These are phyloP conservation scores for Esox masquinongy DNA, from an alignment of 2,797 vertebrate genomes.

Conservation along the genomic window DNA sequence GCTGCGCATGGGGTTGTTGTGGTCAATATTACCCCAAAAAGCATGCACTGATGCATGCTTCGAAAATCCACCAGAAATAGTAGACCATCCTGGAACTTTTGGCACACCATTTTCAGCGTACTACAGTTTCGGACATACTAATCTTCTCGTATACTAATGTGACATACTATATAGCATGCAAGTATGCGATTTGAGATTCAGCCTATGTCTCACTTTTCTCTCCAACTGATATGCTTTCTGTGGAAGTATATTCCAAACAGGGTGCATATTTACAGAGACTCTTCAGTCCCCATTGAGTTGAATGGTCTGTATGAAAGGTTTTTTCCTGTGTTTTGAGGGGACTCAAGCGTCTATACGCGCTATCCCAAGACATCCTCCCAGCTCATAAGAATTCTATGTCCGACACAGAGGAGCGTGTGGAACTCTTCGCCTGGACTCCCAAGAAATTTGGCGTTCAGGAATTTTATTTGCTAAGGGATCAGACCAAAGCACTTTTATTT, in stretches of 20 bases:
- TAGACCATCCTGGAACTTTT: no score
- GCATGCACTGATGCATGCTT: no score
- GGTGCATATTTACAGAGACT: neutral
- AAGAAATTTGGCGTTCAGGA: conserved; percentile 58
- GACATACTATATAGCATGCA: no score
- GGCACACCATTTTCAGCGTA: no score
- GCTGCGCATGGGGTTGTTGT: no score
- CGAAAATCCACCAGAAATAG: no score
- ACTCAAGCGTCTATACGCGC: conserved; percentile 43
- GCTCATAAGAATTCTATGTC: conserved; percentile 44
- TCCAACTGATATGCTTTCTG: neutral
- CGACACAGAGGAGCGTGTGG: conserved; percentile 61
- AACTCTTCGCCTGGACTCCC: conserved; percentile 60
- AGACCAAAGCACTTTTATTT: conserved; percentile 29
- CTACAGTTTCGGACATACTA: no score
- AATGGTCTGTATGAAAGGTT: neutral
- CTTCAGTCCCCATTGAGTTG: neutral
- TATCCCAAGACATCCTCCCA: conserved; percentile 59
- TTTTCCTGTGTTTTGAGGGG: neutral
- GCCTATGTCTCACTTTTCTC: neutral
- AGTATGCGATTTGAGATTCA: no score
- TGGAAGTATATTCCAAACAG: neutral
- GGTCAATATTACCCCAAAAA: no score
- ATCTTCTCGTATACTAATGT: no score
- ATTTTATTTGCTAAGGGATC: conserved; percentile 54